Percentiles rank a stretch among this genome's conserved stretches.
These are phyloP conservation scores for Channa striata DNA, from an alignment of 2,797 vertebrate genomes.

Conservation along the genomic window DNA sequence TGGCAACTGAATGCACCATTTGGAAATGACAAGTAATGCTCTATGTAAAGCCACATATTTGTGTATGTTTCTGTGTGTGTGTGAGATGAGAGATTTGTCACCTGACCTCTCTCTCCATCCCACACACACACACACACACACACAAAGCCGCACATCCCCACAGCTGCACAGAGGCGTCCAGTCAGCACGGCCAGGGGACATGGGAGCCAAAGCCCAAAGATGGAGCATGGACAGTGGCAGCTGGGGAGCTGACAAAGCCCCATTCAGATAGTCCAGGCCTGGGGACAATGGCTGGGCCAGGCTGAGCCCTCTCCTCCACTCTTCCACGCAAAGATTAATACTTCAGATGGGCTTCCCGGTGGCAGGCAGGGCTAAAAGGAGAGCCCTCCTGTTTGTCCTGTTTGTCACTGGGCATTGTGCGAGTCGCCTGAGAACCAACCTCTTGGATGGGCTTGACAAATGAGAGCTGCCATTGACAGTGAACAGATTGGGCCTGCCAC, in stretches of 20 bases:
- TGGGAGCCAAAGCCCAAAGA: constrained; percentile 83
- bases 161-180: constrained; percentile 84
- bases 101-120: constrained; percentile 76
- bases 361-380: constrained; percentile 85
- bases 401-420: constrained; percentile 86
- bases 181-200: constrained; percentile 82
- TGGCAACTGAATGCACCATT: constrained; percentile 59
- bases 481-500: constrained; percentile 83
- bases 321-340: constrained; percentile 88
- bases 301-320: constrained; percentile 84
- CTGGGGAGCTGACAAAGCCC: constrained; percentile 87
- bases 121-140: constrained; percentile 55
- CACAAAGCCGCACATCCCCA: constrained; percentile 74
- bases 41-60: constrained; percentile 59
- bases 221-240: constrained; percentile 84
- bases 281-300: constrained; percentile 84
- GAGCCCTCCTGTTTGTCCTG: constrained; percentile 86
- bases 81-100: constrained; percentile 53
- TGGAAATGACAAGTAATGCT: constrained; percentile 66
- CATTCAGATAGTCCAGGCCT: constrained; percentile 82
- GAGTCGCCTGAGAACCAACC: constrained; percentile 85
- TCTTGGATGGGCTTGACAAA: constrained; percentile 86
- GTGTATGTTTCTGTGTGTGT: constrained; percentile 59
- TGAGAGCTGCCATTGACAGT: constrained; percentile 83
- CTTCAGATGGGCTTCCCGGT: constrained; percentile 87